Conservation (phyloP, 2,888 invertebrate species). For the Cerastis leucographa region DNA sequence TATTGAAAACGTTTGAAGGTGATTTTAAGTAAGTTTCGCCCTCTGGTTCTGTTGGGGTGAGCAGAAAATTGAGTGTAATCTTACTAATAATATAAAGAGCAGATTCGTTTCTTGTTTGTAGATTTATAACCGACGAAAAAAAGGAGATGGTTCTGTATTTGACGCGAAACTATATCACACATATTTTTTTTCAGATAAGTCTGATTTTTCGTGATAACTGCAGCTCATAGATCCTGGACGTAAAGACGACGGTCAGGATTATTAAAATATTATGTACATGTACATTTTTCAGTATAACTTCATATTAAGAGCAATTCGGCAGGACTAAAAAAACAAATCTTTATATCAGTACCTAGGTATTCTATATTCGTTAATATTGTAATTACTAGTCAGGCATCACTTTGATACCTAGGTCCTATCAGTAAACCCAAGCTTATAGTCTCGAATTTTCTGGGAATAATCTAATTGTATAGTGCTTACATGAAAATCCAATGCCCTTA, state of each 20-base stretch:
- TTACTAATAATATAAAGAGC: constrained; percentile 21
- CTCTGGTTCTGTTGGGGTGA: constrained; percentile 12
- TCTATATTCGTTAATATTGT: neutral
- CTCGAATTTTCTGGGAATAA: neutral
- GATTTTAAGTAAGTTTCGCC: constrained; percentile 60
- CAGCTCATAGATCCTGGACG: neutral
- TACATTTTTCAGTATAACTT: neutral
- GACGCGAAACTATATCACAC: too few species aligned
- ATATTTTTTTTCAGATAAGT: too few species aligned
- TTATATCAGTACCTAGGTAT: too few species aligned
- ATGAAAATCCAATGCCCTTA: neutral
- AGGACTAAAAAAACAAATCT: too few species aligned
- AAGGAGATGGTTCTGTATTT: too few species aligned
- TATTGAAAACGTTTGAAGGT: constrained; percentile 59
- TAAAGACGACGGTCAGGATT: neutral
- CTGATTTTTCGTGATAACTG: neutral
- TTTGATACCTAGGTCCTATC: neutral
- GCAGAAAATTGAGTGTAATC: constrained; percentile 38
- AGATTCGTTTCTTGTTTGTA: constrained; percentile 9
- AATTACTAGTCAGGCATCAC: neutral
- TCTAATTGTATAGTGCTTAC: neutral
- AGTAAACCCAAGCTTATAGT: neutral
- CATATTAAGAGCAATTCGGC: too few species aligned
- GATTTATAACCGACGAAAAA: neutral
- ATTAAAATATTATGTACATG: neutral